Evolutionary conservation across 2,888 invertebrate species (phyloP).

Genomic region (Tachina lurida): DNA sequence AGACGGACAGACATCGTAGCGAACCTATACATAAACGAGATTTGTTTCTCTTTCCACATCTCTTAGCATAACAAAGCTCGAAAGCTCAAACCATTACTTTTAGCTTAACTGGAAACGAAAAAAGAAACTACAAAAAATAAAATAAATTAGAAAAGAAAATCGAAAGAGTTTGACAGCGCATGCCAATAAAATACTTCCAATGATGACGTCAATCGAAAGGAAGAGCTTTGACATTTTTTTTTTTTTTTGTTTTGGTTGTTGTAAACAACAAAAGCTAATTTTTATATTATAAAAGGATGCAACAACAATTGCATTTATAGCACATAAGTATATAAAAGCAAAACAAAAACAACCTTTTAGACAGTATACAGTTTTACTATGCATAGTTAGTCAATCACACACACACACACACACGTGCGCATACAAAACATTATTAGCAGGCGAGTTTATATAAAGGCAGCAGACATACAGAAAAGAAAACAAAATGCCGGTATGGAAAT

Average conservation of each 20-base stretch:
- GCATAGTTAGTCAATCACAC: constrained; percentile 18
- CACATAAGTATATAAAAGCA: constrained; percentile 13
- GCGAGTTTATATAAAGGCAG: neutral
- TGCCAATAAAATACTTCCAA: constrained; percentile 76
- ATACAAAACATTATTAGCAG: neutral
- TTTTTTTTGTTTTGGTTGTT: constrained; percentile 51
- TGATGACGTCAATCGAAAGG: constrained; percentile 79
- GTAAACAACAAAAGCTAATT: constrained; percentile 70
- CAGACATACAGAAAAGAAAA: constrained; percentile 36
- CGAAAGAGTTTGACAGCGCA: constrained; percentile 62
- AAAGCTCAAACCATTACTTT: constrained; percentile 13
- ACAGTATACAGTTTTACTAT: constrained; percentile 50
- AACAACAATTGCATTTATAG: constrained; percentile 38
- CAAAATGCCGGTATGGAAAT: constrained; percentile 72
- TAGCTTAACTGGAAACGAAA: constrained; percentile 42
- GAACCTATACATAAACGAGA: constrained; percentile 12
- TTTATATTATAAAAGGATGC: constrained; percentile 27
- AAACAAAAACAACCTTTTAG: constrained; percentile 56
- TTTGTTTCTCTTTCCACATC: constrained; percentile 15
- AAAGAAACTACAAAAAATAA: constrained; percentile 5
- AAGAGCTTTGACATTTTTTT: constrained; percentile 76
- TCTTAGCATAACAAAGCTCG: constrained; percentile 47
- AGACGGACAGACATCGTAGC: too few species aligned
- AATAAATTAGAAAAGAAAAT: neutral
- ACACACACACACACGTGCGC: neutral